These are phyloP conservation scores for Acanthosoma haemorrhoidale DNA, from an alignment of 2,888 invertebrate genomes.

Conservation along the genomic window DNA sequence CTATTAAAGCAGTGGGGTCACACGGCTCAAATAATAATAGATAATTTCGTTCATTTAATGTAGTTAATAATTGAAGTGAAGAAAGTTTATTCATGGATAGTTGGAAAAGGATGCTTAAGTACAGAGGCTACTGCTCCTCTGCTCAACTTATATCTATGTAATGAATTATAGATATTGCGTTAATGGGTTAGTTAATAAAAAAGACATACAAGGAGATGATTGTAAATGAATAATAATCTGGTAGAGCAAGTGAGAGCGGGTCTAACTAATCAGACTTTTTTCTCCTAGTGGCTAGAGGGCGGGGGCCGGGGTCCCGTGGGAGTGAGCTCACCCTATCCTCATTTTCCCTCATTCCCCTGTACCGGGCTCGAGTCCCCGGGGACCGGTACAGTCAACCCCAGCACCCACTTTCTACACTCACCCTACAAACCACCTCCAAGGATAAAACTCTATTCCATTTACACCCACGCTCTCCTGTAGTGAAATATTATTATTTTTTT, in stretches of 20 bases:
- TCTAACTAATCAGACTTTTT: slow-evolving; percentile 21
- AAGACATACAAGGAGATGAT: too few species aligned
- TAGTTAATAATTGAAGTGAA: too few species aligned
- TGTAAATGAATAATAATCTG: too few species aligned
- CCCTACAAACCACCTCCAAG: neutral
- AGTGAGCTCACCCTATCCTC: neutral
- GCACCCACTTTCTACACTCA: slow-evolving; percentile 17
- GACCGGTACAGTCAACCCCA: slow-evolving; percentile 16
- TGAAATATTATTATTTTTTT: neutral
- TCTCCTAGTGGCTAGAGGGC: neutral
- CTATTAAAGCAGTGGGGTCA: neutral
- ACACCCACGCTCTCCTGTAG: neutral
- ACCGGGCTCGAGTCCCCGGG: neutral
- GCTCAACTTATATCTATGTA: too few species aligned
- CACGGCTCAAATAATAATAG: too few species aligned
- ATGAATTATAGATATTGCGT: too few species aligned
- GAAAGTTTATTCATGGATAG: too few species aligned
- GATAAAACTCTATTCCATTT: neutral
- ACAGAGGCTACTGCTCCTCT: too few species aligned
- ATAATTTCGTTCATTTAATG: too few species aligned
- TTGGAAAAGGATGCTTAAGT: too few species aligned
- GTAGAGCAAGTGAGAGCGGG: neutral
- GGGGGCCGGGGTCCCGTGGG: neutral
- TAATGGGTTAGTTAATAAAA: too few species aligned
- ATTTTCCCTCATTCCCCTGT: neutral